Base-by-base conservation (phyloP, 2,797 vertebrate species). In the Paedocypris micromegethes region DNA sequence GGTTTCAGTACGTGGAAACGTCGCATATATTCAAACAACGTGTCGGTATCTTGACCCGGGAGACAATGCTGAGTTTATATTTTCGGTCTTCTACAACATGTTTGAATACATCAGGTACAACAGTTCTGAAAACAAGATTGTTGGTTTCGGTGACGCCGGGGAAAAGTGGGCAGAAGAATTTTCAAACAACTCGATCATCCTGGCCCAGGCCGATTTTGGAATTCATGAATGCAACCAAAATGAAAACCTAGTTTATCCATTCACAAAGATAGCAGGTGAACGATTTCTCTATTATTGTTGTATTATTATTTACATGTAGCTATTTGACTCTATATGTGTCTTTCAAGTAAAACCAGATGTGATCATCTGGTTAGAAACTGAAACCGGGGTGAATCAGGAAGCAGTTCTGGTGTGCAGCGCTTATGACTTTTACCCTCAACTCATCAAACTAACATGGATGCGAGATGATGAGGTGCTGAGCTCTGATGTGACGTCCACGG, bases 371-470 rank as follows among this genome's bases (percentile, higher is more conserved):
- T 73, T 69, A 37, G 64, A 48, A 0, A 2, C 76, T 1, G 40
- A 75, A 6, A 9, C 58, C 2, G 63, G 66, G 62, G 77, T 80
- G 0, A 70, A 38, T 48, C 84, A 68, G 50, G 66, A 81, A 0
- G 64, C 55, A 38, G 76, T 83, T 69, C 75, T 92, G 3, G 6
- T 82, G 47, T 91, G 90, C 76, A 87, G 85, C 0, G 85, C 72
- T 2, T 86, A 86, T 76, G 75, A 72, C 65, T 92, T 91, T 74
- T 91, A 88, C 58, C 90, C 90, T 0, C 81, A 80, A 6, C 44
- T 68, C 0, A 88, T 91, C 73, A 59, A 2, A 6, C 46, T 92
- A 42, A 78, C 67, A 0, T 92, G 90, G 90, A 68, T 78, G 73
- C 89, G 76, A 46, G 79, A 91, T 0, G 83, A 84, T 9, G 4